Conservation (phyloP, 2,888 invertebrate genomes). For the Drosophila ezoana region DNA sequence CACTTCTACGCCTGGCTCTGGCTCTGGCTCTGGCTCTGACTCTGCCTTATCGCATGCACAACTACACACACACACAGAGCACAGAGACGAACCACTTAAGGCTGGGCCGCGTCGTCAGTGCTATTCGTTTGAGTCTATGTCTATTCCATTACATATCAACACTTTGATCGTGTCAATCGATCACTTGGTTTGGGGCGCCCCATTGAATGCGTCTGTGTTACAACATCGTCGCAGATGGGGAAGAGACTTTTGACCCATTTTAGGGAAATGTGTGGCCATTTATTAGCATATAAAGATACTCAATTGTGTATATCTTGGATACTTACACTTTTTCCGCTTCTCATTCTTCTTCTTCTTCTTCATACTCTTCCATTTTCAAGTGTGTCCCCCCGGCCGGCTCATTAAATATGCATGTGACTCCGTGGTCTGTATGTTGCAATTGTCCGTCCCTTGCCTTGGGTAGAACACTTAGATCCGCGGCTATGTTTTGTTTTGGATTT, state of each 20-base stretch:
- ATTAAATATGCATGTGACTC: slow-evolving; percentile 47
- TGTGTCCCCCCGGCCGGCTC: slow-evolving; percentile 57
- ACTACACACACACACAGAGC: slow-evolving; percentile 13
- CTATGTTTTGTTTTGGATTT: slow-evolving; percentile 37
- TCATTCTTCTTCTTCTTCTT: slow-evolving; percentile 1
- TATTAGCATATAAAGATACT: slow-evolving; percentile 75
- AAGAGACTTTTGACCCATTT: slow-evolving; percentile 85
- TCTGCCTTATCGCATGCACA: slow-evolving; percentile 48
- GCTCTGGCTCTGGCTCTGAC: slow-evolving; percentile 20
- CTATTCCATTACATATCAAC: slow-evolving; percentile 75
- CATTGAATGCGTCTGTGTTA: slow-evolving; percentile 57
- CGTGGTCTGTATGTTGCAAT: slow-evolving; percentile 36
- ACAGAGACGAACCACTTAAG: slow-evolving; percentile 63
- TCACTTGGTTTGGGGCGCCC: slow-evolving; percentile 67
- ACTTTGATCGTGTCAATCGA: slow-evolving; percentile 82
- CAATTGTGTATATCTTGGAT: slow-evolving; percentile 65
- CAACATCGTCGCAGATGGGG: slow-evolving; percentile 76
- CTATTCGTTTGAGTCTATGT: slow-evolving; percentile 65
- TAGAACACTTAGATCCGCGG: slow-evolving; percentile 1
- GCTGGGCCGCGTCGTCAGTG: slow-evolving; percentile 51
- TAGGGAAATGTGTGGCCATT: slow-evolving; percentile 81
- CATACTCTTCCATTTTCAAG: slow-evolving; percentile 56
- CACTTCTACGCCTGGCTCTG: slow-evolving; percentile 14
- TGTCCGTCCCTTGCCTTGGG: slow-evolving; percentile 19
- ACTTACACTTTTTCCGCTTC: slow-evolving; percentile 15